A percentile compares a stretch with the other conserved stretches of the same genome.
Conservation (phyloP, 2,113 vertebrate species). For the Ranitomeya variabilis region DNA sequence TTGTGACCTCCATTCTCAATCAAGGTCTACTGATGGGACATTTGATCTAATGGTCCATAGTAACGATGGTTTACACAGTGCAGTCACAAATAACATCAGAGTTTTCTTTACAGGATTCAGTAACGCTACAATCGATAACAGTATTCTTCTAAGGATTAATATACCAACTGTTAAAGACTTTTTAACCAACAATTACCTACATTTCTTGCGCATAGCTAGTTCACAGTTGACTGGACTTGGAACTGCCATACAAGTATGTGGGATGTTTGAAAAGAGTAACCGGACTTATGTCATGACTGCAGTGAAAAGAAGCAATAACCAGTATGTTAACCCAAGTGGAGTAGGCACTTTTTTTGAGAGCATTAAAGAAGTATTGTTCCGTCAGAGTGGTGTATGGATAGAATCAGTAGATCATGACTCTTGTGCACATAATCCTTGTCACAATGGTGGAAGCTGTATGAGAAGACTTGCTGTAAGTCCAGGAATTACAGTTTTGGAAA, state of each 20-base stretch:
- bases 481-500: constrained; percentile 77
- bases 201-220: constrained; percentile 86
- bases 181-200: constrained; percentile 90
- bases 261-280: constrained; percentile 84
- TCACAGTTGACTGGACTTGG: constrained; percentile 90
- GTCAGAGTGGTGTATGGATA: constrained; percentile 88
- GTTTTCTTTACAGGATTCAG: constrained; percentile 85
- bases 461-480: constrained; percentile 81
- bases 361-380: constrained; percentile 87
- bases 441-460: constrained; percentile 90
- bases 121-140: constrained; percentile 91
- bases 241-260: constrained; percentile 86
- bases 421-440: constrained; percentile 87
- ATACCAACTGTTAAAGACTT: constrained; percentile 80
- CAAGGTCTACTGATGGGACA: constrained; percentile 84
- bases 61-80: constrained; percentile 82
- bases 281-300: constrained; percentile 90
- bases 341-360: constrained; percentile 97
- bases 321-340: constrained; percentile 90
- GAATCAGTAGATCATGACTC: constrained; percentile 92
- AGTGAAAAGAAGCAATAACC: constrained; percentile 79
- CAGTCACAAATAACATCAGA: constrained; percentile 83
- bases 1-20: constrained; percentile 85
- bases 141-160: constrained; percentile 85
- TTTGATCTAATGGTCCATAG: constrained; percentile 89